Conservation (phyloP, 2,113 vertebrate species). For the Colinus virginianus region DNA sequence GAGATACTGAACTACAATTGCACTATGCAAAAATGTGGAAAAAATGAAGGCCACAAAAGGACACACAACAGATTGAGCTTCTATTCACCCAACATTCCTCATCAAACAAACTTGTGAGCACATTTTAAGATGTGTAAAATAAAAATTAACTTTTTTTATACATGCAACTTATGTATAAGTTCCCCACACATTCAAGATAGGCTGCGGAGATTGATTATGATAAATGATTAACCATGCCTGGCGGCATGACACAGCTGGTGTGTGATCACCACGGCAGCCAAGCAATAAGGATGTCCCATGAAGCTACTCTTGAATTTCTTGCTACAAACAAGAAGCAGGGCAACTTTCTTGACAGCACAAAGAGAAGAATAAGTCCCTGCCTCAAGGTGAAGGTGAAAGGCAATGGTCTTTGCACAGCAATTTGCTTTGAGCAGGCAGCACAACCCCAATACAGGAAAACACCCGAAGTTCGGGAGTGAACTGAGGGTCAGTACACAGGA, state of each 20-base stretch:
- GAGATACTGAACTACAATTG: background rate
- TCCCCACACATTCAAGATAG: background rate
- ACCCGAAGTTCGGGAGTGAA: slow-evolving; percentile 1
- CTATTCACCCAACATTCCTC: background rate
- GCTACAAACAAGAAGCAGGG: background rate
- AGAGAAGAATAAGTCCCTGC: background rate
- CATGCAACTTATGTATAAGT: background rate
- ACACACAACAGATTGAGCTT: background rate
- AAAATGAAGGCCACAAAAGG: background rate
- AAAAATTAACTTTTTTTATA: background rate
- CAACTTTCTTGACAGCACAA: background rate
- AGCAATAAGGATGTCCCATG: background rate
- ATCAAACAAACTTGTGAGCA: background rate
- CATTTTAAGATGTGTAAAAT: background rate
- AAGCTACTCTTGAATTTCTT: background rate
- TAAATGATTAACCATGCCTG: no score
- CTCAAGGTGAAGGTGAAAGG: background rate
- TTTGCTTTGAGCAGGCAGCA: background rate
- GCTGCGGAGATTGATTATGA: background rate
- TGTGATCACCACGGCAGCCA: background rate
- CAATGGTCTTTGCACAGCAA: background rate
- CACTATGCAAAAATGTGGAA: background rate
- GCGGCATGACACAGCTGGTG: background rate
- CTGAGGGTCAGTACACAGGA: background rate
- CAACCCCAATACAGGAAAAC: background rate